Evolutionary conservation across 2,888 invertebrate genomes (phyloP), one percentile per base, ranked within the genome.

Genomic region (Drosophila tanythrix): DNA sequence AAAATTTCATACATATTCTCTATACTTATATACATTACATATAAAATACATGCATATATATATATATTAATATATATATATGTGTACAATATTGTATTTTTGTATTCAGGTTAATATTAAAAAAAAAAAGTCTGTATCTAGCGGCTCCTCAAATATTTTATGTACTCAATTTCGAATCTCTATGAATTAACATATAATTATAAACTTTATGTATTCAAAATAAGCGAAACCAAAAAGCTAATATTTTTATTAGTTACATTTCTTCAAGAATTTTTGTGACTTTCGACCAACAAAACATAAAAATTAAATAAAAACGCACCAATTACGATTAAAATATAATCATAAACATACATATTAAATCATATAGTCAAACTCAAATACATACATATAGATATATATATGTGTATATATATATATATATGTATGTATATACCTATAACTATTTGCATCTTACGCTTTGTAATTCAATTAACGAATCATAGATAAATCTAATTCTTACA

Each of bases 81-180:
- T 64, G 76, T 68, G 55, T 77, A 80, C 69, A 73, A 84, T 81
- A 80, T 79, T 81, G 83, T 89, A 90, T 90, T 90, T 90, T 90
- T 89, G 73, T 90, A 90, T 88, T 90, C 81, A 84, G 80, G 74
- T 71, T 83, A 82, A 76, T 70, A 77, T 61, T 59, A 62, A 66
- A 51, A 33, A 33, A 33, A 25, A 40, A 48, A 53, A 40, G 58
- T 27, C 25, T 63, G 52, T 53, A 60, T 67, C 53, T 53, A 62
- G 58, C 73, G 48, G 56, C 61, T 72, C 65, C 70, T 64, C 51
- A 53, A 69, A 48, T 35, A 68, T 73, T 50, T 62, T 70, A 63
- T 81, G 53, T 72, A 86, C 65, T 83, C 40, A 63, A 81, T 63
- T 65, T 74, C 35, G 55, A 79, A 56, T 73, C 64, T 62, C 74